Conservation (phyloP, 1,140 invertebrate species). For the Polyergus mexicanus region DNA sequence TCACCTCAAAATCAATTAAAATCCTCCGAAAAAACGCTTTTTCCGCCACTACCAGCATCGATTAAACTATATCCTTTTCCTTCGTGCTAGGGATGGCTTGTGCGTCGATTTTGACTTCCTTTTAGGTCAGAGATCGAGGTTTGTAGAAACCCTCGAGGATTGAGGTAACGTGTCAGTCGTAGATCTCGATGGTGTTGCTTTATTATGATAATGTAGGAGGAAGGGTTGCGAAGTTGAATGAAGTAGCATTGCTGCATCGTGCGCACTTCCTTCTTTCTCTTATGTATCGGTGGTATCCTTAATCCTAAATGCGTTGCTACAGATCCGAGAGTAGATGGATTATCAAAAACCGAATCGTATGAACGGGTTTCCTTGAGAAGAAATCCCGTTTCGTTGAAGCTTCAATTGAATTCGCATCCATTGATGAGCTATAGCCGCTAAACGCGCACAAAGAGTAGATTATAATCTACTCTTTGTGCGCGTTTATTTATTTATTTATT, state of each 20-base stretch:
- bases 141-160: slow-evolving; percentile 36
- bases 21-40: slow-evolving; percentile 1
- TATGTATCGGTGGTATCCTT: slow-evolving; percentile 17
- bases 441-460: too few species aligned
- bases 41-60: background rate
- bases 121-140: slow-evolving; percentile 24
- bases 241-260: slow-evolving; percentile 56
- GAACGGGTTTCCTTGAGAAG: background rate
- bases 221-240: slow-evolving; percentile 47
- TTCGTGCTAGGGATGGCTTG: background rate
- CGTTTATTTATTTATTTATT: slow-evolving; percentile 34
- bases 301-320: slow-evolving; percentile 19
- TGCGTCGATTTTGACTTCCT: slow-evolving; percentile 48
- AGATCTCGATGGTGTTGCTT: slow-evolving; percentile 51
- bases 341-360: background rate
- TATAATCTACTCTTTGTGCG: background rate
- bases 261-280: slow-evolving; percentile 28
- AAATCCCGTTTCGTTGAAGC: background rate
- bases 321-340: background rate
- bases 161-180: slow-evolving; percentile 53
- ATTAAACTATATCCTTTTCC: slow-evolving; percentile 1
- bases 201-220: slow-evolving; percentile 33
- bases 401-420: background rate
- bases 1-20: too few species aligned
- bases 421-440: background rate